Conservation (phyloP, 2,113 vertebrate genomes). For the Cephalopholis sonnerati region DNA sequence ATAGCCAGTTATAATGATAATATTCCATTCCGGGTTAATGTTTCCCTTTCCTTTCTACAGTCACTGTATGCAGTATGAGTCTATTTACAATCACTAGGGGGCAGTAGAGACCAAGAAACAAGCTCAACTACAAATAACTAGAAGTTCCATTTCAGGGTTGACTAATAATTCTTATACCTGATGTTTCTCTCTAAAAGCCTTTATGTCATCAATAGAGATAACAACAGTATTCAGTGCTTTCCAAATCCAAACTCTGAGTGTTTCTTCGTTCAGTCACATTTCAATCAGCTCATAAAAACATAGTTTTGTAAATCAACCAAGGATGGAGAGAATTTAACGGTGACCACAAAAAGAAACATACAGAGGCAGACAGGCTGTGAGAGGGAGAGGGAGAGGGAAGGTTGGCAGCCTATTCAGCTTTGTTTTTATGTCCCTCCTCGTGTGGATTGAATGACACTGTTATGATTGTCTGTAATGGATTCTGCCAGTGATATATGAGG, state of each 20-base stretch:
- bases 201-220: slow-evolving; percentile 9
- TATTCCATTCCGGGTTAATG: neutral
- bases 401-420: slow-evolving; percentile 21
- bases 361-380: neutral
- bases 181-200: neutral
- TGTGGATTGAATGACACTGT: slow-evolving; percentile 57
- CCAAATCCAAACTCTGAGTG: neutral
- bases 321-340: slow-evolving; percentile 12
- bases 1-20: neutral
- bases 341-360: slow-evolving; percentile 11
- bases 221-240: slow-evolving; percentile 3
- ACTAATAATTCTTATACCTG: neutral
- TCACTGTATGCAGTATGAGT: neutral
- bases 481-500: slow-evolving; percentile 48
- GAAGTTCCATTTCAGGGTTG: slow-evolving; percentile 20
- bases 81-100: slow-evolving; percentile 60
- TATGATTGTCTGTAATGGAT: slow-evolving; percentile 61
- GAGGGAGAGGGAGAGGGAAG: neutral
- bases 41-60: neutral
- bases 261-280: neutral
- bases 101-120: slow-evolving; percentile 75
- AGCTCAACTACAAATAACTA: neutral
- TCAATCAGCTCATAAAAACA: neutral
- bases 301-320: slow-evolving; percentile 5
- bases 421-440: slow-evolving; percentile 36